Evolutionary conservation across 2,888 invertebrate species (phyloP).

Genomic region (Unio delphinus): DNA sequence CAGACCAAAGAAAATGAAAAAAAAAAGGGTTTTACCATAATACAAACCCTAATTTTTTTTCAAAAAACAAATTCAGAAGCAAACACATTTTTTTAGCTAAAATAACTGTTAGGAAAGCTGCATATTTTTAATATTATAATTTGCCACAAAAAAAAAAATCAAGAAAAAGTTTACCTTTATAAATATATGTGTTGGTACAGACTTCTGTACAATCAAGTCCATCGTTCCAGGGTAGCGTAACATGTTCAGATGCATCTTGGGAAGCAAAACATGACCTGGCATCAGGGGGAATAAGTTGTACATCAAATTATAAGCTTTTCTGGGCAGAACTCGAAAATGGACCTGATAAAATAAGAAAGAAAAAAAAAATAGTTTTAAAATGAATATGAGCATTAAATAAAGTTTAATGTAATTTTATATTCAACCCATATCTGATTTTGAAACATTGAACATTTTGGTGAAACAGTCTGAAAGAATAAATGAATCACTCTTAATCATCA

Average conservation of each 20-base stretch:
- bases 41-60: too few species aligned
- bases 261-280: slow-evolving; percentile 82
- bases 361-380: neutral
- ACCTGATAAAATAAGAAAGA: slow-evolving; percentile 59
- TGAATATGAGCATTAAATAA: neutral
- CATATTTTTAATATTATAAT: too few species aligned
- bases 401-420: neutral
- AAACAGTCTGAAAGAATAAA: too few species aligned
- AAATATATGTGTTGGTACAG: slow-evolving; percentile 79
- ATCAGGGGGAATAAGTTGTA: slow-evolving; percentile 87
- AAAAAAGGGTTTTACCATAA: too few species aligned
- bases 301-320: slow-evolving; percentile 70
- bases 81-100: too few species aligned
- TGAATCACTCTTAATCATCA: too few species aligned
- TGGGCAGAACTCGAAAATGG: slow-evolving; percentile 71
- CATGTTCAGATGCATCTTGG: slow-evolving; percentile 75
- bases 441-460: too few species aligned
- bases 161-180: slow-evolving; percentile 73
- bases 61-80: too few species aligned
- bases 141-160: too few species aligned
- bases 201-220: slow-evolving; percentile 76
- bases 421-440: too few species aligned
- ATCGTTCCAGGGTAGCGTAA: slow-evolving; percentile 70
- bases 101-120: too few species aligned
- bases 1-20: too few species aligned